Percentiles rank a stretch among this genome's conserved stretches.
phyloP scores from a whole-genome alignment of 1,140 invertebrate species.

The Linepithema humile region DNA sequence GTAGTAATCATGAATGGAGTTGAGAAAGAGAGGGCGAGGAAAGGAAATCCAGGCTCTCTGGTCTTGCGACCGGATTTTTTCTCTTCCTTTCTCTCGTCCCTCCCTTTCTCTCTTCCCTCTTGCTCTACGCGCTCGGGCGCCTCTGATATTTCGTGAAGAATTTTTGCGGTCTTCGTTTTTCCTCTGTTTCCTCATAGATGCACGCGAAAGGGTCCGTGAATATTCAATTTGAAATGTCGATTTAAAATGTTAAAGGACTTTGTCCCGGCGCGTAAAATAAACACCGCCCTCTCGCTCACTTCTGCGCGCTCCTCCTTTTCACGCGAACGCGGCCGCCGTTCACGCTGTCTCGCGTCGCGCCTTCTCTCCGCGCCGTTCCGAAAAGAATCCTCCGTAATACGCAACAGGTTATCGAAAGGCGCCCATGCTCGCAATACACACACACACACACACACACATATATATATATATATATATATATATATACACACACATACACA shows the following conservation, averaged over 20 bases:
- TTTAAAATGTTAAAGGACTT: constrained; percentile 2
- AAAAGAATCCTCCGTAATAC: constrained; percentile 48
- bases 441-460: not conserved
- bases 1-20: not conserved
- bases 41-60: not conserved
- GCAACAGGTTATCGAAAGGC: constrained; percentile 55
- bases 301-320: not conserved
- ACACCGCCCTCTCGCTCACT: not conserved
- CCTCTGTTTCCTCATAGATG: not conserved
- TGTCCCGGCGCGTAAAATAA: not conserved
- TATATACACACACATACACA: not conserved
- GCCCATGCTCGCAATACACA: not conserved
- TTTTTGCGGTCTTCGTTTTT: not conserved
- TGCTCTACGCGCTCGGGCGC: too few relatives aligned
- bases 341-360: not conserved
- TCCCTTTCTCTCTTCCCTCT: not conserved
- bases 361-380: not conserved
- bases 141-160: too few relatives aligned
- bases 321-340: not conserved
- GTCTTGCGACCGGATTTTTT: constrained; percentile 3
- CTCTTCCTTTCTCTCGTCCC: constrained; percentile 7
- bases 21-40: not conserved
- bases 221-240: too few relatives aligned
- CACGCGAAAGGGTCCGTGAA: too few relatives aligned
- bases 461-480: too few relatives aligned